Conservation (phyloP, 1,140 invertebrate genomes). For the Drosophila jambulina region DNA sequence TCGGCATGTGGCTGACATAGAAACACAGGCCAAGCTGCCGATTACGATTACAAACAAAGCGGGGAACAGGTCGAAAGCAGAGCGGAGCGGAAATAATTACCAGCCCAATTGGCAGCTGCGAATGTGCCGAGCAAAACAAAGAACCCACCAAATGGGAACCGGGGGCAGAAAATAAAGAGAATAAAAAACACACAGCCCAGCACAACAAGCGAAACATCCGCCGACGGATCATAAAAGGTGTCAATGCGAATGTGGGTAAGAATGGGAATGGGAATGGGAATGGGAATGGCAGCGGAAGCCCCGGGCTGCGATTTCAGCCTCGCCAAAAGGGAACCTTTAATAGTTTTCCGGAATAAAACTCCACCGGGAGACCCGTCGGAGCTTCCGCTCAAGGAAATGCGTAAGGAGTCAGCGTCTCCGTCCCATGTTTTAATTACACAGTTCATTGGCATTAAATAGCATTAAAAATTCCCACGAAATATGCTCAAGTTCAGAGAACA, state of each 20-base stretch:
- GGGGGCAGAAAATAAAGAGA: constrained; percentile 19
- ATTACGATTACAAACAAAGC: constrained; percentile 53
- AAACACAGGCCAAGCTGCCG: constrained; percentile 64
- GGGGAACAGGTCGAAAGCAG: constrained; percentile 20
- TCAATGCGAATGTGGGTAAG: constrained; percentile 56
- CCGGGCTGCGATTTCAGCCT: constrained; percentile 30
- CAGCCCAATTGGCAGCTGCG: constrained; percentile 61
- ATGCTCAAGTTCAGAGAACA: constrained; percentile 17
- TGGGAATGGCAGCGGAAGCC: constrained; percentile 58
- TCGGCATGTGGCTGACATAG: constrained; percentile 59
- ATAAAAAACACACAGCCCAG: constrained; percentile 3
- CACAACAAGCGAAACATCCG: constrained; percentile 44
- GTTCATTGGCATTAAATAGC: constrained; percentile 16
- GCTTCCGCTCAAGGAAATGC: constrained; percentile 76
- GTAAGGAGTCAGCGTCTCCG: constrained; percentile 48
- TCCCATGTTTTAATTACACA: constrained; percentile 62
- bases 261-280: constrained; percentile 49
- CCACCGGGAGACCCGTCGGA: constrained; percentile 22
- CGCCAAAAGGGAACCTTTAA: constrained; percentile 65
- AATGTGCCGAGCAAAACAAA: constrained; percentile 75
- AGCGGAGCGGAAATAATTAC: constrained; percentile 64
- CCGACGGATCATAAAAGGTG: constrained; percentile 59
- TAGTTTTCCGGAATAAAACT: constrained; percentile 72
- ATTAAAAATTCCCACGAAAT: constrained; percentile 58
- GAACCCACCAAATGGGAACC: constrained; percentile 35